A percentile compares a stretch with the other conserved stretches of the same genome.
Evolutionary conservation across 1,140 invertebrate species (phyloP).

Genomic region (Penaeus chinensis): DNA sequence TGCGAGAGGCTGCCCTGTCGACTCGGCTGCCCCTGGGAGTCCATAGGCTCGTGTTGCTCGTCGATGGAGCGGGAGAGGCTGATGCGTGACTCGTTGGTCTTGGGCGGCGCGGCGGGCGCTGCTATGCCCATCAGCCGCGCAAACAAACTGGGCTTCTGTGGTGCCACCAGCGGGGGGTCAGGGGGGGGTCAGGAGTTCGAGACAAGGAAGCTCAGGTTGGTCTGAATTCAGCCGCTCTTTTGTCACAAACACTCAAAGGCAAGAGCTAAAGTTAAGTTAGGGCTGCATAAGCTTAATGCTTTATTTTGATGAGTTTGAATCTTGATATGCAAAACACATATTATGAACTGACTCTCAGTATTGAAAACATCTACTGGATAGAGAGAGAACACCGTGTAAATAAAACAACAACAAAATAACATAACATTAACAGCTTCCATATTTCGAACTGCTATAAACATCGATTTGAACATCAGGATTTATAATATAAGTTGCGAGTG

Average conservation of each 20-base stretch:
- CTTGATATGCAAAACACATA: too few relatives aligned
- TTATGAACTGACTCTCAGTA: not conserved
- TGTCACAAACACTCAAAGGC: too few relatives aligned
- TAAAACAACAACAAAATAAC: not conserved
- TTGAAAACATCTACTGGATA: not conserved
- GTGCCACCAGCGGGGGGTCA: conserved; percentile 51
- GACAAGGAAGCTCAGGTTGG: conserved; percentile 46
- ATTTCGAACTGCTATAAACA: conserved; percentile 52
- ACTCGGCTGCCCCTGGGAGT: conserved; percentile 51
- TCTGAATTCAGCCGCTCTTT: too few relatives aligned
- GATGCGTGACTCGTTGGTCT: conserved; percentile 49
- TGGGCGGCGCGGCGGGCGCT: conserved; percentile 54
- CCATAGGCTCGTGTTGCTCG: conserved; percentile 47
- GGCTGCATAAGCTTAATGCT: too few relatives aligned
- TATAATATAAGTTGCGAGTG: conserved; percentile 30
- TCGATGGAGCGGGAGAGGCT: conserved; percentile 52
- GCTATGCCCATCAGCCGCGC: conserved; percentile 66
- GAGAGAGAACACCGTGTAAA: not conserved
- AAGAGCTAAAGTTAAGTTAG: too few relatives aligned
- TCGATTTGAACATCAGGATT: conserved; percentile 47
- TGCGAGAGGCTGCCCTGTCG: conserved; percentile 58
- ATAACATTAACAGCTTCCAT: conserved; percentile 47
- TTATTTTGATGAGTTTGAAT: too few relatives aligned
- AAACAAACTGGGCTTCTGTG: conserved; percentile 65
- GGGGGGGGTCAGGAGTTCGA: conserved; percentile 41